phyloP scores from a whole-genome alignment of 1,140 invertebrate genomes.

The Danaus plexippus region DNA sequence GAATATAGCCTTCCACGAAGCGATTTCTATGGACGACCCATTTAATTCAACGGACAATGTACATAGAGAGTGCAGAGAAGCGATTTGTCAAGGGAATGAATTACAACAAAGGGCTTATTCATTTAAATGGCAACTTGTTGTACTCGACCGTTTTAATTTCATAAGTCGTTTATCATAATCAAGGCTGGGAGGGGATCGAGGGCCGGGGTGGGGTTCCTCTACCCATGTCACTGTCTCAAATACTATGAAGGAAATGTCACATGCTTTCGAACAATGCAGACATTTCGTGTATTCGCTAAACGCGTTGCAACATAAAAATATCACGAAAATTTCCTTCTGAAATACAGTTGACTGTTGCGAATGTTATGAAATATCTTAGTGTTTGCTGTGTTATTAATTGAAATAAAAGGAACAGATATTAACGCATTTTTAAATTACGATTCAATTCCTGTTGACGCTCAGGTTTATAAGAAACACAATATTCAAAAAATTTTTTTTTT shows the following conservation, averaged over 20 bases:
- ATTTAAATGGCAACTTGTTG: slow-evolving; percentile 68
- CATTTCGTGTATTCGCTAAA: slow-evolving; percentile 37
- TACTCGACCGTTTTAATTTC: slow-evolving; percentile 68
- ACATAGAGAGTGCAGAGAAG: slow-evolving; percentile 48
- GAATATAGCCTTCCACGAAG: slow-evolving; percentile 54
- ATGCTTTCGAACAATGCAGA: slow-evolving; percentile 56
- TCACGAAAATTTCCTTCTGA: slow-evolving; percentile 12
- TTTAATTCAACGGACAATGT: slow-evolving; percentile 63
- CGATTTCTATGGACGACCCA: slow-evolving; percentile 54
- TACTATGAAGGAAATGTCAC: slow-evolving; percentile 50
- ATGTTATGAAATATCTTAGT: slow-evolving; percentile 15
- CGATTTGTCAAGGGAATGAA: slow-evolving; percentile 70
- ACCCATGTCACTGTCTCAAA: slow-evolving; percentile 65
- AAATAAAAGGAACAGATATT: too few species aligned
- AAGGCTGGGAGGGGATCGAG: slow-evolving; percentile 37
- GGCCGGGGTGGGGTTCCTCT: slow-evolving; percentile 33
- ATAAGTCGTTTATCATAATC: slow-evolving; percentile 72
- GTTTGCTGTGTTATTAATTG: slow-evolving; percentile 4
- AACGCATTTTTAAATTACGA: too few species aligned
- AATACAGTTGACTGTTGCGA: slow-evolving; percentile 14
- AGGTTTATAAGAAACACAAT: too few species aligned
- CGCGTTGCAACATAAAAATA: slow-evolving; percentile 25
- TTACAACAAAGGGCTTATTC: slow-evolving; percentile 66
- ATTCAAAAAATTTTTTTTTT: too few species aligned
- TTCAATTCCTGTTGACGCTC: too few species aligned